Conservation (phyloP, 2,888 invertebrate species). For the Tridacna crocea region DNA sequence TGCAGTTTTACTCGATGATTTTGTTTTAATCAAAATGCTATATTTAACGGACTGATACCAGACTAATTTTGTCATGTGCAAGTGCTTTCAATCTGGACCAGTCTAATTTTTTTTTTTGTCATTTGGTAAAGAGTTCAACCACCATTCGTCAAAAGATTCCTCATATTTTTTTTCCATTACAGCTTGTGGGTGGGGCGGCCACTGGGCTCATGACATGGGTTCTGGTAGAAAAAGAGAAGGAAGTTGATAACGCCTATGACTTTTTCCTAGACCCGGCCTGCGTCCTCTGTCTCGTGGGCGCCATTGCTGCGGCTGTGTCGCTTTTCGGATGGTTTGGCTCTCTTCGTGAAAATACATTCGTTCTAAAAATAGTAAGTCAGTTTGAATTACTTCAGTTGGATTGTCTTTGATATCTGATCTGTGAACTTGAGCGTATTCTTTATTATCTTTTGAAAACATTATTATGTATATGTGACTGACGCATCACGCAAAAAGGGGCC, state of each 20-base stretch:
- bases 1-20: too few species aligned
- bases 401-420: too few species aligned
- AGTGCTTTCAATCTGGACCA: too few species aligned
- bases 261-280: slow-evolving; percentile 61
- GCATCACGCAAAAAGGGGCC: too few species aligned
- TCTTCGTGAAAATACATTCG: slow-evolving; percentile 53
- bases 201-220: slow-evolving; percentile 59
- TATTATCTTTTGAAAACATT: too few species aligned
- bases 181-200: slow-evolving; percentile 50
- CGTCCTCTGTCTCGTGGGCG: slow-evolving; percentile 56
- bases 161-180: not conserved
- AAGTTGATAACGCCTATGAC: slow-evolving; percentile 50
- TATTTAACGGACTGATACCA: too few species aligned
- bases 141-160: too few species aligned
- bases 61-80: too few species aligned
- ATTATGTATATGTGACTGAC: too few species aligned
- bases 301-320: slow-evolving; percentile 44
- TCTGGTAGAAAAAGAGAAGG: slow-evolving; percentile 53
- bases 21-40: too few species aligned
- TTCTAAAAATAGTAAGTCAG: slow-evolving; percentile 58
- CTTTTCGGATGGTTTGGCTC: slow-evolving; percentile 64
- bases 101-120: not conserved
- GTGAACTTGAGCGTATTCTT: too few species aligned
- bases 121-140: too few species aligned
- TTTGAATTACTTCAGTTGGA: not conserved